phyloP scores from a whole-genome alignment of 2,888 invertebrate species.

The Acleris laterana region DNA sequence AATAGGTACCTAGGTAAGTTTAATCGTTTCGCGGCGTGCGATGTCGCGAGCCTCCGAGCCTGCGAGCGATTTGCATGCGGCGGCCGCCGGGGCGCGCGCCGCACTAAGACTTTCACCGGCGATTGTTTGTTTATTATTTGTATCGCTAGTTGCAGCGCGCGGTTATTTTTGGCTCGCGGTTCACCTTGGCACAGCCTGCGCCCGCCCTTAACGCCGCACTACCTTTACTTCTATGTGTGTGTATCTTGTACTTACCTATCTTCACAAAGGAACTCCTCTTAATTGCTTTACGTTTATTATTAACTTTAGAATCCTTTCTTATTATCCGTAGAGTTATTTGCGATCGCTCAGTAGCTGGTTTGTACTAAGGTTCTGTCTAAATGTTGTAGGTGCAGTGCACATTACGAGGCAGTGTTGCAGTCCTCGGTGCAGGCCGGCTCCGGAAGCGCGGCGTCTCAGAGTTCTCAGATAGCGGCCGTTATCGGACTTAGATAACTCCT shows the following conservation, averaged over 20 bases:
- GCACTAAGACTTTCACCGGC: conserved; percentile 39
- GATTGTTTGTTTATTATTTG: conserved; percentile 44
- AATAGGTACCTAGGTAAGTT: no score
- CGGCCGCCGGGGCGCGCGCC: conserved; percentile 1
- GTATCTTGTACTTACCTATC: not conserved
- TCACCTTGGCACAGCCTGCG: conserved; percentile 65
- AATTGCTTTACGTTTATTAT: not conserved
- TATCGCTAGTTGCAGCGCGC: conserved; percentile 33
- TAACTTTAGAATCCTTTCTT: no score
- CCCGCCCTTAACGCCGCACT: conserved; percentile 35
- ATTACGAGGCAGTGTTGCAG: not conserved
- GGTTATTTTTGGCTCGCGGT: conserved; percentile 68
- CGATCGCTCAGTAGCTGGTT: no score
- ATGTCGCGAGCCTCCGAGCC: not conserved
- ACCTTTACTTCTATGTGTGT: not conserved
- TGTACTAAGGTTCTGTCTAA: no score
- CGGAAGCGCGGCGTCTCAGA: not conserved
- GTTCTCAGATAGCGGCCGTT: not conserved
- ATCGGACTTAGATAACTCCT: no score
- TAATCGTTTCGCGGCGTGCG: not conserved
- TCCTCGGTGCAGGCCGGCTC: no score
- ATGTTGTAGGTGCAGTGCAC: no score
- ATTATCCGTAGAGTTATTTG: no score
- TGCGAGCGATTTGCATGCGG: conserved; percentile 10
- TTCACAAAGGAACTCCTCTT: not conserved